phyloP scores from a whole-genome alignment of 2,888 invertebrate species.

The Tenodera sinensis region DNA sequence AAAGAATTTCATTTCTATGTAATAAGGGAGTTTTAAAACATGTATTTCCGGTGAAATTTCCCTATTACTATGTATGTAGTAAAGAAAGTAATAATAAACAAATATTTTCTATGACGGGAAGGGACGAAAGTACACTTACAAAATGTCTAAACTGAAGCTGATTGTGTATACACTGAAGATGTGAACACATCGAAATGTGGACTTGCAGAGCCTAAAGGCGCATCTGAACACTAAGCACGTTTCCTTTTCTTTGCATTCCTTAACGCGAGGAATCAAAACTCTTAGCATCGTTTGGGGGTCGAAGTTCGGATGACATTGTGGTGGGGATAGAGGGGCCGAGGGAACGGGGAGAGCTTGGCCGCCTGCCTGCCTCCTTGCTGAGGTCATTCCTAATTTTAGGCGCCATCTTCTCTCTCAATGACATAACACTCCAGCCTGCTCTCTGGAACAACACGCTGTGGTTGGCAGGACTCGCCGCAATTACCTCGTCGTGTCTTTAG shows the following conservation, averaged over 20 bases:
- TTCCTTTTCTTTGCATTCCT: not conserved
- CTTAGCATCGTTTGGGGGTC: not conserved
- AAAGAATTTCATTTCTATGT: too few species aligned
- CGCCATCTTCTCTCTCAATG: slow-evolving; percentile 6
- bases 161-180: not conserved
- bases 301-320: not conserved
- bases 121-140: too few species aligned
- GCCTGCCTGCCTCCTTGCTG: slow-evolving; percentile 5
- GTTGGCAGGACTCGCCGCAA: not conserved
- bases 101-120: too few species aligned
- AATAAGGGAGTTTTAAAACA: too few species aligned
- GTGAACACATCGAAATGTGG: not conserved
- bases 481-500: not conserved
- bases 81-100: too few species aligned
- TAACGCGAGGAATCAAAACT: not conserved
- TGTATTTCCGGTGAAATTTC: too few species aligned
- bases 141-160: too few species aligned
- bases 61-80: too few species aligned
- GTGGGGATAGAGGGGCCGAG: not conserved
- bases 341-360: not conserved
- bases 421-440: not conserved
- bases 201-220: not conserved
- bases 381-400: slow-evolving; percentile 16
- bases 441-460: not conserved
- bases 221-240: not conserved